Evolutionary conservation across 2,888 invertebrate species (phyloP), one percentile per base, ranked within the genome.

Genomic region (Syrphus vitripennis): DNA sequence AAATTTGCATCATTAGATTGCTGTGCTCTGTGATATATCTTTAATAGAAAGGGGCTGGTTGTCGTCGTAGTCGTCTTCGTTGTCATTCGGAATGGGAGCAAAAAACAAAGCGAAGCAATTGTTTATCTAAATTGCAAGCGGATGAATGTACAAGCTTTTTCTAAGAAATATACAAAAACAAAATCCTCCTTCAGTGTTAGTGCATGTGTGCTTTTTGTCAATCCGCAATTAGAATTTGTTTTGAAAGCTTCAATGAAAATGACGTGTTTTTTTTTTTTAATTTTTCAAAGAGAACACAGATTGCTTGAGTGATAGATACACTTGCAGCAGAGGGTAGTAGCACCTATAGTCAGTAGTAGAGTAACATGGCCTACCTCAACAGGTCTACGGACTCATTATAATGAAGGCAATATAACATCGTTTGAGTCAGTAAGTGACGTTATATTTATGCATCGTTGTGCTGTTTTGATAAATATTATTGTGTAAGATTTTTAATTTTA

Each of bases 331-430:
- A 14, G 48, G 19, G 72, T 59, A 37, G 71, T 48, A 42, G 57
- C 24, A 48, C 21, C 37, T 26, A 24, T 10, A 24, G 21, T 63
- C 21, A 16, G 26, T 69, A 59, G 70, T 79, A 26, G n/a, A 53
- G 72, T 57, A 29, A 59, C 67, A 50, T 78, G 86, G 77, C 86
- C 86, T 86, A 86, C 86, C 86, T 86, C 86, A 86, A 86, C 86
- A 86, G 86, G 86, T 86, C 86, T 86, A 83, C 14, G 83, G 59
- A 83, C 83, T 77, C 77, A 72, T 78, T 83, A 72, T 72, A 59
- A 72, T 77, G 83, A 83, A 83, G 83, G 83, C 83, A 83, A 78
- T 34, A 34, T 69, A 74, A 70, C 59, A 86, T 59, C 65, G 70
- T 74, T 86, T 78, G 82, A 86, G 70, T 82, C 65, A 80, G 80